phyloP scores from a whole-genome alignment of 2,113 vertebrate genomes.

The Tapirus terrestris region DNA sequence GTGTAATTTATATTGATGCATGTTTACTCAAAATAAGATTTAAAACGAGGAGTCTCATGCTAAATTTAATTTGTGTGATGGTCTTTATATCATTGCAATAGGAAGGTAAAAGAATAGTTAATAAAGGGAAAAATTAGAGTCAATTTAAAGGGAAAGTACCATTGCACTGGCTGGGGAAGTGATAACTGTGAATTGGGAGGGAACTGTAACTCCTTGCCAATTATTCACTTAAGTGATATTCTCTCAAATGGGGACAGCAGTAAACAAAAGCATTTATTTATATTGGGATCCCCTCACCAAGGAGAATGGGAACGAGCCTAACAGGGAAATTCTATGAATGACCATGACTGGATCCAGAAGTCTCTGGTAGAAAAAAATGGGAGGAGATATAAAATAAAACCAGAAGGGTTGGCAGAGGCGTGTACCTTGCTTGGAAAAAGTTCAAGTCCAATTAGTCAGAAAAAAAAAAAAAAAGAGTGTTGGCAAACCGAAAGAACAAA shows the following conservation, averaged over 20 bases:
- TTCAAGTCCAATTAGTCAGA: not conserved
- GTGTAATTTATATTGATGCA: not conserved
- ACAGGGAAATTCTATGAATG: not conserved
- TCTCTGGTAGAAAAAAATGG: not conserved
- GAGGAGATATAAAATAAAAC: not conserved
- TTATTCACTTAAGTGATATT: not conserved
- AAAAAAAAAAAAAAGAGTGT: not conserved
- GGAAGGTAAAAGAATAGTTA: not conserved
- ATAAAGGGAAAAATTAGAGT: not conserved
- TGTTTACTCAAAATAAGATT: constrained; percentile 22
- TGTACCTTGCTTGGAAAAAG: not conserved
- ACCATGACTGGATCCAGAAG: not conserved
- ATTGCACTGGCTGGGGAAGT: not conserved
- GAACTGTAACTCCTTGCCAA: not conserved
- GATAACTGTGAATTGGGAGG: not conserved
- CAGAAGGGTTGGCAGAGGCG: not conserved
- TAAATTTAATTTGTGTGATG: not conserved
- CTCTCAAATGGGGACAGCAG: not conserved
- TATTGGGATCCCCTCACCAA: not conserved
- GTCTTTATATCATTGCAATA: not conserved
- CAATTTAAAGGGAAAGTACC: not conserved
- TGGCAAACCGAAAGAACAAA: not conserved
- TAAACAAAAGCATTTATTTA: not conserved
- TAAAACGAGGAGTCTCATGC: not conserved
- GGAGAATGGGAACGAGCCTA: not conserved